Evolutionary conservation across 2,797 vertebrate species (phyloP).

Genomic region (Cossypha polioptera): DNA sequence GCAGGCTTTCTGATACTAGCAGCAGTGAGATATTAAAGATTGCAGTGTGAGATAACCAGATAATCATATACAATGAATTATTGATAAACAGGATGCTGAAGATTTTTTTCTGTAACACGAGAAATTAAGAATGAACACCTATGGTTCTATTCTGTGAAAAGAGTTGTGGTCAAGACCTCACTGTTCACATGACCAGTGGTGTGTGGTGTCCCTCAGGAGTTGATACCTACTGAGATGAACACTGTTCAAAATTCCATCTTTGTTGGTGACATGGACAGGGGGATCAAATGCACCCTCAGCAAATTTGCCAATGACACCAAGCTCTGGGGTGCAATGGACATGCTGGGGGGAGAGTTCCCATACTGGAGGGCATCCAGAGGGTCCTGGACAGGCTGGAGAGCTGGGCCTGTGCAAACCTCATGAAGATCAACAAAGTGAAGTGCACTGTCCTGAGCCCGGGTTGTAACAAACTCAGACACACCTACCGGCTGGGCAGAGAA

Average conservation of each 20-base stretch:
- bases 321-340: not conserved
- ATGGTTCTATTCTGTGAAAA: not conserved
- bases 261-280: not conserved
- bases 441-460: not conserved
- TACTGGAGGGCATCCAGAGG: not conserved
- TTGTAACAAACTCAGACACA: not conserved
- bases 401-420: fast-evolving
- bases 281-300: not conserved
- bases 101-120: not conserved
- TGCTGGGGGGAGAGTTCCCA: not conserved
- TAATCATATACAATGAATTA: not conserved
- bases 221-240: not conserved
- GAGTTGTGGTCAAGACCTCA: not conserved
- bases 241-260: not conserved
- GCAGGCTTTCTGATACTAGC: not conserved
- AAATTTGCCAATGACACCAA: too few species aligned
- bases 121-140: not conserved
- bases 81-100: not conserved
- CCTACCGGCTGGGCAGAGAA: not conserved
- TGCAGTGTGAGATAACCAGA: not conserved
- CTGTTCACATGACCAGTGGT: not conserved
- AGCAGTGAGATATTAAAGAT: not conserved
- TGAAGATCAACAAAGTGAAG: not conserved
- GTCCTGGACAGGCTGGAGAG: not conserved
- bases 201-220: not conserved